Evolutionary conservation across 2,797 vertebrate species (phyloP), one percentile per base, ranked within the genome.

Genomic region (Alca torda): DNA sequence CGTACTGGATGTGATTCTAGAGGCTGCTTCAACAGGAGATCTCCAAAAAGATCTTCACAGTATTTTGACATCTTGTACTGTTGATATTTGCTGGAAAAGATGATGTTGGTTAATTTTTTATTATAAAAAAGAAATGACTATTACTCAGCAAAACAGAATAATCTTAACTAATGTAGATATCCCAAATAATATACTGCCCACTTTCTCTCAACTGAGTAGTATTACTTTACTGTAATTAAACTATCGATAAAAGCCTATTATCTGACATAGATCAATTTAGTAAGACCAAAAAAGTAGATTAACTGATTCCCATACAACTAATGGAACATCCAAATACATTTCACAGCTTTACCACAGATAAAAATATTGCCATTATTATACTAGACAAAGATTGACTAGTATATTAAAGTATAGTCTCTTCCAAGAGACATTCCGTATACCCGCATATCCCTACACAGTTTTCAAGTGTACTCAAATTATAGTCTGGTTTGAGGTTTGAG

Each of bases 61-160:
- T 99, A 99, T 96, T 99, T 99, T 93, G 99, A 99, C 99, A 99
- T 99, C 97, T 99, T 99, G 97, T 99, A 99, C 97, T 99, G 99
- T 97, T 99, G 99, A 69, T 99, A 99, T 99, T 99, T 99, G 98
- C 99, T 99, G 97, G 61, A 97, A 98, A 98, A 97, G 79, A 95
- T 75, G 24, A 87, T 51, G 89, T 70, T 89, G 37, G 60, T 95
- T 94, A 84, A 95, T 95, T 92, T 95, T 79, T 30, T 84, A 96
- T 86, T 51, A 54, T 68, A 53, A 68, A 87, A 89, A 59, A 74
- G 14, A 94, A 93, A 57, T 33, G 19, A 53, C 46, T 24, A 41
- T 81, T 63, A 84, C 51, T 96, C 87, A 95, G 54, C 41, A 94
- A 95, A 94, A 75, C 35, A 87, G 37, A 91, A 16, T 39, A 84